phyloP scores from a whole-genome alignment of 2,797 vertebrate genomes.

The Novumbra hubbsi region DNA sequence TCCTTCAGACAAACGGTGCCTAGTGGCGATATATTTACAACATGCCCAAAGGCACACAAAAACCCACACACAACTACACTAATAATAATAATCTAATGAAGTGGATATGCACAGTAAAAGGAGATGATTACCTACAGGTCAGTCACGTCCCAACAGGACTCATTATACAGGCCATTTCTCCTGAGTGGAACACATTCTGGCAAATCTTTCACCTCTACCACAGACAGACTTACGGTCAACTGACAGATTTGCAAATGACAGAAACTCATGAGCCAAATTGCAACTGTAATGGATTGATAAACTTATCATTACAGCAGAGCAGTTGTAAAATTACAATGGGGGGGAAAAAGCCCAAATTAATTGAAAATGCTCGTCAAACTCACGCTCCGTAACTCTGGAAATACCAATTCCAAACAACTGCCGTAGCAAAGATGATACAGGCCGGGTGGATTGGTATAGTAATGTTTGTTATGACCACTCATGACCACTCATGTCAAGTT shows the following conservation, averaged over 20 bases:
- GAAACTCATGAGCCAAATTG: not conserved
- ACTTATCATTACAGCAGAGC: not conserved
- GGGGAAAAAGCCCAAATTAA: not conserved
- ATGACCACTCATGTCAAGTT: not conserved
- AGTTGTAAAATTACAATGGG: not conserved
- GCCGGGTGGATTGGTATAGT: not conserved
- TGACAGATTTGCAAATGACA: not conserved
- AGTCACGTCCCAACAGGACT: not conserved
- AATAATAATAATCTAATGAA: not conserved
- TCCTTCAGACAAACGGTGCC: no score
- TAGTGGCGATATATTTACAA: not conserved
- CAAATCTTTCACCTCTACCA: not conserved
- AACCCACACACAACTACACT: not conserved
- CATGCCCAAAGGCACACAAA: constrained; percentile 12
- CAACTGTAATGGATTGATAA: not conserved
- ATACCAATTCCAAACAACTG: not conserved
- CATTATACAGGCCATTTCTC: not conserved
- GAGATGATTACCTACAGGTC: not conserved
- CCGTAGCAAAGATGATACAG: not conserved
- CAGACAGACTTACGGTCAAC: not conserved
- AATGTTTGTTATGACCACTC: not conserved
- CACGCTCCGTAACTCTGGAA: not conserved
- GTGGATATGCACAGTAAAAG: not conserved
- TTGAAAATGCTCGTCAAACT: not conserved
- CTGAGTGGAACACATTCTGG: not conserved